Evolutionary conservation across 2,113 vertebrate genomes (phyloP).

Genomic region (Typhlomys cinereus): DNA sequence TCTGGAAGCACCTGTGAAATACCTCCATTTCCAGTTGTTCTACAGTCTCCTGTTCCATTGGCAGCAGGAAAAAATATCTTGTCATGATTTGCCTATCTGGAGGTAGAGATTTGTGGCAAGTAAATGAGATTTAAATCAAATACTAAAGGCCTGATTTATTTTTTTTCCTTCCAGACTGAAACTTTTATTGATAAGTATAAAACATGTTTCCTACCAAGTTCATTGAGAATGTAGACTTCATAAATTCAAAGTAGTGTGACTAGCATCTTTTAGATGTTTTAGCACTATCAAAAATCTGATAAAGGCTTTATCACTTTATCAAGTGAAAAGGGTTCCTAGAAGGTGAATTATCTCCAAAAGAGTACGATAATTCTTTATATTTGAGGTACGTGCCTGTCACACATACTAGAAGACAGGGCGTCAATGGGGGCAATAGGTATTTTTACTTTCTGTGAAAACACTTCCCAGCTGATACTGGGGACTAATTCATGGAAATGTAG

Average conservation of each 20-base stretch:
- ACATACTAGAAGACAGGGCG: background rate
- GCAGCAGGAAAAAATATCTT: background rate
- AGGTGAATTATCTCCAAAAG: background rate
- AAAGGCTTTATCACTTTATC: background rate
- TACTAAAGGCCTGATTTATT: slow-evolving; percentile 15
- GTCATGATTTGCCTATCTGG: background rate
- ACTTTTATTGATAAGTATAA: slow-evolving; percentile 13
- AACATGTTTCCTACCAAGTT: slow-evolving; percentile 7
- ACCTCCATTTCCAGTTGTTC: background rate
- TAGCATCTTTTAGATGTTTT: slow-evolving; percentile 17
- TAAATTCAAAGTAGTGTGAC: slow-evolving; percentile 8
- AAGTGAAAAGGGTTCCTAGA: background rate
- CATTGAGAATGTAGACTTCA: slow-evolving; percentile 9
- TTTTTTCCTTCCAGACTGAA: slow-evolving; percentile 20
- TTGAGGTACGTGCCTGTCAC: background rate
- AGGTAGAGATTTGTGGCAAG: background rate
- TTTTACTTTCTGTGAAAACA: slow-evolving; percentile 39
- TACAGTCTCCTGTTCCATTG: background rate
- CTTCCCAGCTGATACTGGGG: background rate
- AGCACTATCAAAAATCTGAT: slow-evolving; percentile 27
- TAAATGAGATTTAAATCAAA: slow-evolving; percentile 41
- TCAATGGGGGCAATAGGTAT: background rate
- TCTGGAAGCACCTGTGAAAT: background rate
- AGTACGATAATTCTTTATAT: background rate
- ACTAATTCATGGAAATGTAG: slow-evolving; percentile 24